phyloP scores from a whole-genome alignment of 2,113 vertebrate genomes.

The Psephotus haematonotus region DNA sequence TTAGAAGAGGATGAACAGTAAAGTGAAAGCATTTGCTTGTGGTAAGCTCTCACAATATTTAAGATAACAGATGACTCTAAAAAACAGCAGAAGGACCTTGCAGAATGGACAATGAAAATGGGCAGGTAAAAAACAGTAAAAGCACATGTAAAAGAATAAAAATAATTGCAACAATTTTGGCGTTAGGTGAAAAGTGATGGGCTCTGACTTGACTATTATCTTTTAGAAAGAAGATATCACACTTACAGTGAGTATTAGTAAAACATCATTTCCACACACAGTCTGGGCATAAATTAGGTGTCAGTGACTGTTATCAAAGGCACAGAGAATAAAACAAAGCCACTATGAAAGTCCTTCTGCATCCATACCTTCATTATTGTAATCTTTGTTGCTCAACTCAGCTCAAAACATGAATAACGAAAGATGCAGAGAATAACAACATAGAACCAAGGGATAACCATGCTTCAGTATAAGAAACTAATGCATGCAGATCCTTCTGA shows the following conservation, averaged over 20 bases:
- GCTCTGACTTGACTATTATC: neutral
- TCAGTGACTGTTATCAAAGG: neutral
- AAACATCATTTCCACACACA: neutral
- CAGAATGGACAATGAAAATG: neutral
- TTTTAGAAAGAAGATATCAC: neutral
- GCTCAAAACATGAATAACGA: neutral
- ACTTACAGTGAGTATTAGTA: neutral
- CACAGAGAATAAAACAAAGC: neutral
- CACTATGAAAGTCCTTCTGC: neutral
- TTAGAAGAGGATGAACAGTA: neutral
- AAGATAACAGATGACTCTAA: neutral
- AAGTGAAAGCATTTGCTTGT: neutral
- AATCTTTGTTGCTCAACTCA: neutral
- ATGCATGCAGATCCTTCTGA: neutral
- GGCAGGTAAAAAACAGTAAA: neutral
- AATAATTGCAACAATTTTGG: neutral
- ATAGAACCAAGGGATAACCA: neutral
- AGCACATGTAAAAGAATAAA: neutral
- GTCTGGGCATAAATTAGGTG: neutral
- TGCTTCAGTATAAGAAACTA: neutral
- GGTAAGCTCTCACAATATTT: neutral
- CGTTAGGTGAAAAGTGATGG: neutral
- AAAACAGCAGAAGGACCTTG: neutral
- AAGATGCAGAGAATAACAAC: neutral
- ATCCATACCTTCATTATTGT: neutral